These are phyloP conservation scores for Rousettus madagascariensis DNA, from an alignment of 2,797 vertebrate genomes.

Conservation along the genomic window DNA sequence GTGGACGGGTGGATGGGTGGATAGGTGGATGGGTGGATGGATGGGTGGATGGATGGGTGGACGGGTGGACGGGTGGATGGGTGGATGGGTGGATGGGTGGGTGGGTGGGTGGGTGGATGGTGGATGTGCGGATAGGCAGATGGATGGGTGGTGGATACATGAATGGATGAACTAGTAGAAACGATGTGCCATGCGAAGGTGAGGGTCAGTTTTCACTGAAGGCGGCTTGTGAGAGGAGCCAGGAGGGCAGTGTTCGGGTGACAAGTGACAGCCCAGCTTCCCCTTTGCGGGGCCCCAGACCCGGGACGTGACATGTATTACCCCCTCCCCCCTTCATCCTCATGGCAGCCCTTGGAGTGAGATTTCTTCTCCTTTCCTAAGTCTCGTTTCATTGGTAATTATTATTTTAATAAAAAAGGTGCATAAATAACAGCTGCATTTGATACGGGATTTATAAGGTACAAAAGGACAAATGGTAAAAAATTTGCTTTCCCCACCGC, in stretches of 20 bases:
- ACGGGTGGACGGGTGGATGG: rapidly evolving
- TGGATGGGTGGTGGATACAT: background rate
- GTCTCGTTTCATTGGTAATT: background rate
- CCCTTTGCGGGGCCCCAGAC: background rate
- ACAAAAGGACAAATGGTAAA: background rate
- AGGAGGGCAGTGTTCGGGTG: rapidly evolving
- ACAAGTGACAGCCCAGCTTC: background rate
- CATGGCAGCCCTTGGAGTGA: background rate
- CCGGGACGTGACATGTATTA: rapidly evolving
- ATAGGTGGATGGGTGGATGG: background rate
- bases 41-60: background rate
- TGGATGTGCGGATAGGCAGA: no score
- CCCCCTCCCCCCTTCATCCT: background rate
- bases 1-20: rapidly evolving
- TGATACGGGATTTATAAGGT: background rate
- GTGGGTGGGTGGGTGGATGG: no score
- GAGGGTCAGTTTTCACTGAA: background rate
- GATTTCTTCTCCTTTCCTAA: background rate
- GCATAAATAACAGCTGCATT: background rate
- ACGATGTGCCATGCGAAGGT: background rate
- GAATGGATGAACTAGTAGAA: background rate
- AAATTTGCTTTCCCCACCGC: background rate
- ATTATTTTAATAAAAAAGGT: background rate
- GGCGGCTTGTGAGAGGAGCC: background rate
- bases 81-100: rapidly evolving